Evolutionary conservation across 35 echinoderm and acorn worm species (phyloP).

Genomic region (Lytechinus variegatus): DNA sequence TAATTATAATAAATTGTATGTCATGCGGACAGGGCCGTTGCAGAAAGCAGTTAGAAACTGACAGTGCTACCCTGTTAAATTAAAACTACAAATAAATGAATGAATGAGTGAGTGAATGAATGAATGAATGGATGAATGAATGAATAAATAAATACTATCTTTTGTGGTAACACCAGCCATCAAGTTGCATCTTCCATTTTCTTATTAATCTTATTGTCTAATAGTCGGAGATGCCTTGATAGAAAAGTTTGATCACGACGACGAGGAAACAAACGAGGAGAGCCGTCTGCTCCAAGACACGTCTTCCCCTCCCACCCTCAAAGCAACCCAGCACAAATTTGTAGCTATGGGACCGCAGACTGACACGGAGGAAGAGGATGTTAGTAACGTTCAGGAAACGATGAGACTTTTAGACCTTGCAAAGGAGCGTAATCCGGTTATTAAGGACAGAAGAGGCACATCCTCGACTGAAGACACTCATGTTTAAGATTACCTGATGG

Average conservation of each 20-base stretch:
- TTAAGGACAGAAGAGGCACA: conserved; percentile 59
- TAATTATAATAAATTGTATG: too few species aligned
- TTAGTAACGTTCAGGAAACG: conserved; percentile 66
- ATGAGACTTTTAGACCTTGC: conserved; percentile 77
- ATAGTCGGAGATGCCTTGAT: conserved; percentile 64
- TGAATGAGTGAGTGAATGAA: too few species aligned
- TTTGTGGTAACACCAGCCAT: too few species aligned
- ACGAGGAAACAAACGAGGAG: conserved; percentile 78
- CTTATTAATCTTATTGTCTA: not conserved
- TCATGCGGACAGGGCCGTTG: too few species aligned
- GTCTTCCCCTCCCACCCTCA: conserved; percentile 31
- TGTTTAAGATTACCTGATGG: conserved; percentile 31
- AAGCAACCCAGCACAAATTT: conserved; percentile 51
- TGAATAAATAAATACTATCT: too few species aligned
- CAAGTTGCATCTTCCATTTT: too few species aligned
- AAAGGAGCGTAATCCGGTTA: conserved; percentile 58
- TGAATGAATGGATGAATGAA: too few species aligned
- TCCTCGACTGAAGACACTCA: conserved; percentile 69
- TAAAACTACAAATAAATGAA: too few species aligned
- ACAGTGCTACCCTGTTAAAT: too few species aligned
- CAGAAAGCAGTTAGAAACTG: too few species aligned
- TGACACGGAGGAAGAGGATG: conserved; percentile 71
- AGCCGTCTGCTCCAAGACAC: conserved; percentile 69
- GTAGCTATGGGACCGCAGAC: conserved; percentile 66
- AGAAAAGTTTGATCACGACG: conserved; percentile 72